Evolutionary conservation across 2,888 invertebrate genomes (phyloP), one percentile per base, ranked within the genome.

Genomic region (Lymantria monacha): DNA sequence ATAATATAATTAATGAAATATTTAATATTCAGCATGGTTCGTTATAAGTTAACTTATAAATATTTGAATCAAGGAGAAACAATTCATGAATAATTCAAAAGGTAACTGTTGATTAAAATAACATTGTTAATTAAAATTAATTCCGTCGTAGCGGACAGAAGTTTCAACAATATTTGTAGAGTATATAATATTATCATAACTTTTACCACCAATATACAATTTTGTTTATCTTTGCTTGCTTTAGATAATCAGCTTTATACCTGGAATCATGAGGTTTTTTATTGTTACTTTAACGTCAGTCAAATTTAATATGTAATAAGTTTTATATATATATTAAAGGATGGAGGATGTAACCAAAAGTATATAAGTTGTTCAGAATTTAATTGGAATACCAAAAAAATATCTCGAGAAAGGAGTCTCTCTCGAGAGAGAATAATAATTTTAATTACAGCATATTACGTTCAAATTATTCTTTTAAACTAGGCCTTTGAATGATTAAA

Each of bases 31-130:
- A 55, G 38, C 50, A 51, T 44, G 37, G 45, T 40, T 52, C 31
- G 15, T 51, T 47, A 36, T 51, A 54, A 51, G 52, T 50, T 51
- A 49, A 49, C 53, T 52, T 53, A 58, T 56, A 63, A 55, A 66
- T 63, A 58, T 61, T 61, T 46, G 54, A 37, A 42, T 47, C 49
- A 38, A 52, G 45, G 50, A 36, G 53, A 15, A 44, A 57, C 40
- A 47, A 42, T 50, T 48, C 44, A 57, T 65, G 57, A 65, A 65
- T 65, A 53, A 57, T 63, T 57, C n/a, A 66, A 43, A 49, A 30
- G 14, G 38, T 30, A 53, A 55, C 49, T 48, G 53, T 47, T 55
- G 46, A 52, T 46, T 57, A 51, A 49, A 57, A 59, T 54, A 59
- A 44, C 45, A 53, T 44, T 31, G 31, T 44, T 56, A 49, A 53